Conservation (phyloP, 2,113 vertebrate species). For the Ascaphus truei region DNA sequence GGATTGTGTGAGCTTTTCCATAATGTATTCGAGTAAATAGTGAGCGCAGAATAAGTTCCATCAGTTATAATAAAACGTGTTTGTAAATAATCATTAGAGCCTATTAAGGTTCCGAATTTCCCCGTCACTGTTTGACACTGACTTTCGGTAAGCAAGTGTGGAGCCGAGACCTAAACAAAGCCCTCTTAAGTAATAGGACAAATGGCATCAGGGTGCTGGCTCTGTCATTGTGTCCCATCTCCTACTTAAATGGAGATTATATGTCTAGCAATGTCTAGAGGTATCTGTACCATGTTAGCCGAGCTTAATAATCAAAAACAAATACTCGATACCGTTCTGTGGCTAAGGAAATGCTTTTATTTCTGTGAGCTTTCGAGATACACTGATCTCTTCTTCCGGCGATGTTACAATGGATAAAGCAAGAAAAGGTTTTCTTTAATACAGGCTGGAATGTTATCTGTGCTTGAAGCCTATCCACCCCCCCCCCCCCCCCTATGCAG, state of each 20-base stretch:
- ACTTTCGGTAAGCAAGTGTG: neutral
- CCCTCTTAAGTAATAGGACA: neutral
- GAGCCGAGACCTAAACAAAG: neutral
- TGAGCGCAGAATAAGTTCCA: neutral
- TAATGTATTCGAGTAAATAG: neutral
- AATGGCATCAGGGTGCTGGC: neutral
- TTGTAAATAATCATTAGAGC: neutral
- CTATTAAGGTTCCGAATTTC: neutral
- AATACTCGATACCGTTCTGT: too few species aligned
- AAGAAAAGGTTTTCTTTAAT: too few species aligned
- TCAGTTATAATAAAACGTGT: neutral
- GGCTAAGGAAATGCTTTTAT: too few species aligned
- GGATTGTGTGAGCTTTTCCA: neutral
- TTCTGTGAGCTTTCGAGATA: too few species aligned
- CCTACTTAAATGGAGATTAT: neutral
- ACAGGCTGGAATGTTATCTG: too few species aligned
- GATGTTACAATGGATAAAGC: too few species aligned
- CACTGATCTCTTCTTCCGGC: too few species aligned
- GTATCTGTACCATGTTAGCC: too few species aligned
- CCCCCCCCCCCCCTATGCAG: too few species aligned
- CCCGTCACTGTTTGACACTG: neutral
- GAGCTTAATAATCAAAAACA: too few species aligned
- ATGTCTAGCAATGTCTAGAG: too few species aligned
- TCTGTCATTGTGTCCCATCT: neutral
- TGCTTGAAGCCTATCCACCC: too few species aligned